Evolutionary conservation across 2,113 vertebrate species (phyloP).

Genomic region (Shinisaurus crocodilurus): DNA sequence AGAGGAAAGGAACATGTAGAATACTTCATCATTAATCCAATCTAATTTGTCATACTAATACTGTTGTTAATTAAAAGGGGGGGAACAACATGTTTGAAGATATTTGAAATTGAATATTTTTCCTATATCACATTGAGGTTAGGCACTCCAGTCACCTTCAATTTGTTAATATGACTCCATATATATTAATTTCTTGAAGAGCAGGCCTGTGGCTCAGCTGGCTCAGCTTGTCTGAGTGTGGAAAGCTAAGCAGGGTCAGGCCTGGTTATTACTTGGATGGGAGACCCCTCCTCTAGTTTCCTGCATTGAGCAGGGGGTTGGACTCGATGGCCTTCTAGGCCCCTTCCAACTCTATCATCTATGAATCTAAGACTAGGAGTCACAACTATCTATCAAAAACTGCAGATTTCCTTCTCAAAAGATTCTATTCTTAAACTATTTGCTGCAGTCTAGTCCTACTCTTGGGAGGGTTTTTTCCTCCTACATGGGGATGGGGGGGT

Average conservation of each 20-base stretch:
- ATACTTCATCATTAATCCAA: neutral
- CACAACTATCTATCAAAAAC: neutral
- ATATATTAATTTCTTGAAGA: neutral
- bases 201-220: no score
- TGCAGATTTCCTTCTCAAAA: neutral
- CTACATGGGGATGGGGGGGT: neutral
- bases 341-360: no score
- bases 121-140: neutral
- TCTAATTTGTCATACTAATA: neutral
- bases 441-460: neutral
- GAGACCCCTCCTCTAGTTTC: no score
- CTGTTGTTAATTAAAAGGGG: neutral
- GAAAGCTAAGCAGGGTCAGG: no score
- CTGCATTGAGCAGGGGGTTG: no score
- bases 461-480: neutral
- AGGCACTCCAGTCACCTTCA: neutral
- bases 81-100: neutral
- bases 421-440: neutral
- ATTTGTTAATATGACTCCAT: neutral
- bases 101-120: accelerated
- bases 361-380: no score
- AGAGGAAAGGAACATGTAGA: neutral
- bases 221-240: no score
- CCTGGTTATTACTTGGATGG: no score
- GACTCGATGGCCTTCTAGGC: no score